A percentile compares a stretch with the other conserved stretches of the same genome.
Evolutionary conservation across 2,113 vertebrate genomes (phyloP).

Genomic region (Candoia aspera): DNA sequence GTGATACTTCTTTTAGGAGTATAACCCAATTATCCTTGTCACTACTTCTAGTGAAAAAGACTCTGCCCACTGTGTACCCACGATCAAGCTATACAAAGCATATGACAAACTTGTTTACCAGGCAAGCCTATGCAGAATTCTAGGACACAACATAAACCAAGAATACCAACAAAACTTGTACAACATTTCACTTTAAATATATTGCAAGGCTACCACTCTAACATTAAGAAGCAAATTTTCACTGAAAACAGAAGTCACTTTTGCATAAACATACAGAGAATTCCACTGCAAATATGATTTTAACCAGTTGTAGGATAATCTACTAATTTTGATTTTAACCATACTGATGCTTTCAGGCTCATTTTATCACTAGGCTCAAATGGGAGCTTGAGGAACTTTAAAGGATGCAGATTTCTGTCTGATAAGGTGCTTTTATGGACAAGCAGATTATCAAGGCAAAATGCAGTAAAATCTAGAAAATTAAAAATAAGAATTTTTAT

Average conservation of each 20-base stretch:
- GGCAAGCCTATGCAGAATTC: background rate
- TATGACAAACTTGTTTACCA: background rate
- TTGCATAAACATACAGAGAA: background rate
- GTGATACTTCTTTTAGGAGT: background rate
- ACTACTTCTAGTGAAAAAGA: accelerated
- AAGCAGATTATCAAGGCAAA: conserved; percentile 2
- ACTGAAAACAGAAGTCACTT: background rate
- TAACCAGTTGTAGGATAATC: background rate
- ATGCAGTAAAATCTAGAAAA: conserved; percentile 13
- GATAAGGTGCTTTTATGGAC: background rate
- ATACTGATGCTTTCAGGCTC: background rate
- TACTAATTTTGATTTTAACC: background rate
- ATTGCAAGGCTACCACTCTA: background rate
- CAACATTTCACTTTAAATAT: background rate
- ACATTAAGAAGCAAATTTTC: background rate
- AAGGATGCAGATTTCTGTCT: background rate
- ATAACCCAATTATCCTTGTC: background rate
- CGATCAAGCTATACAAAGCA: background rate
- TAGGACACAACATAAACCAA: background rate
- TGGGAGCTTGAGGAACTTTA: background rate
- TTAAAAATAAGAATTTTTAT: conserved; percentile 54
- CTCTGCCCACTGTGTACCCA: background rate
- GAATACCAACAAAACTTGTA: background rate
- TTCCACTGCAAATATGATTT: background rate
- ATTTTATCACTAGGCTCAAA: background rate